Percentiles rank a stretch among this genome's conserved stretches.
Conservation (phyloP, 1,140 invertebrate genomes). For the Ips typographus region DNA sequence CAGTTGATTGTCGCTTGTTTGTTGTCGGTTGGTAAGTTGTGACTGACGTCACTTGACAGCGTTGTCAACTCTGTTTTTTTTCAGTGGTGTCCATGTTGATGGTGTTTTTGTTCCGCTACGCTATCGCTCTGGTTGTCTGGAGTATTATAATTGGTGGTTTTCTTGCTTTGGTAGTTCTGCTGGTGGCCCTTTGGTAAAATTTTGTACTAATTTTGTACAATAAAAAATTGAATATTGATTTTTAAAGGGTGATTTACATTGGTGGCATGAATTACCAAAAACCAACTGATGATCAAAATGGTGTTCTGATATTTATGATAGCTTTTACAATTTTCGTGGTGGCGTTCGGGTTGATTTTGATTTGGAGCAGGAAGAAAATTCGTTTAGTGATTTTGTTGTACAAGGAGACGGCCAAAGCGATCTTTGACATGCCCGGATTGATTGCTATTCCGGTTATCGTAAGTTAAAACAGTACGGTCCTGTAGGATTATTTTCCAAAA, state of each 20-base stretch:
- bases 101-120: constrained; percentile 62
- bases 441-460: constrained; percentile 72
- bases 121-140: constrained; percentile 67
- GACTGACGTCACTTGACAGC: background rate
- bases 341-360: constrained; percentile 63
- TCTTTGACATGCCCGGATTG: constrained; percentile 68
- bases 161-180: constrained; percentile 58
- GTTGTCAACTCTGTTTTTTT: constrained; percentile 37
- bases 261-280: too few relatives aligned
- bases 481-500: constrained; percentile 19
- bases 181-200: constrained; percentile 66
- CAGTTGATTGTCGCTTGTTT: constrained; percentile 12
- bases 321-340: constrained; percentile 61
- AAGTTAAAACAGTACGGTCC: constrained; percentile 42
- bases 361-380: constrained; percentile 67
- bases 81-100: constrained; percentile 61
- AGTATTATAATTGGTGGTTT: constrained; percentile 62
- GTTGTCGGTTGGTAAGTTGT: constrained; percentile 11
- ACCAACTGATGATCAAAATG: too few relatives aligned
- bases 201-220: background rate
- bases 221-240: too few relatives aligned
- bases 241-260: too few relatives aligned
- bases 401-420: constrained; percentile 74
- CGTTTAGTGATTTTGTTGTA: constrained; percentile 68
- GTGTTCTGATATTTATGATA: background rate